Conservation (phyloP, 2,113 vertebrate species). For the Nettapus auritus region DNA sequence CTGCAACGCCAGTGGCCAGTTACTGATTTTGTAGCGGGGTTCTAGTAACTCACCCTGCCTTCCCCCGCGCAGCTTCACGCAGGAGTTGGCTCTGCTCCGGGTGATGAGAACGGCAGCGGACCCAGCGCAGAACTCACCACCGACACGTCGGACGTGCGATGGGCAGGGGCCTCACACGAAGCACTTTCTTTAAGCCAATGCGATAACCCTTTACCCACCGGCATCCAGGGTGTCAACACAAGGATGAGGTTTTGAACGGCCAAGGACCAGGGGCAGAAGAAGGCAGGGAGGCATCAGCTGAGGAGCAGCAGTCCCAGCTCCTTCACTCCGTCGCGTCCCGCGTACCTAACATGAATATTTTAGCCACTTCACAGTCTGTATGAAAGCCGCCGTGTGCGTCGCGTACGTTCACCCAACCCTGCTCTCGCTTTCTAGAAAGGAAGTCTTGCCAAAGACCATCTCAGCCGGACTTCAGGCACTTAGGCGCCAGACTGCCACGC, state of each 20-base stretch:
- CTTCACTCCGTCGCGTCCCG: fast-evolving
- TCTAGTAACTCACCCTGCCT: background rate
- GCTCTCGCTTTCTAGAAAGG: fast-evolving
- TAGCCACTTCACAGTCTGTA: background rate
- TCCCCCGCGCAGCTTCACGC: background rate
- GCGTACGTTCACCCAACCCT: fast-evolving
- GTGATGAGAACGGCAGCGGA: background rate
- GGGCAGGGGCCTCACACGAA: background rate
- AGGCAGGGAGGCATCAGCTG: background rate
- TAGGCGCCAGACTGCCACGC: fast-evolving
- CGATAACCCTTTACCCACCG: no score
- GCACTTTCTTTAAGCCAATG: no score
- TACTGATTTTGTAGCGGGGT: background rate
- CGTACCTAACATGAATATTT: background rate
- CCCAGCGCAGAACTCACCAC: background rate
- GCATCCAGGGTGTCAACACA: background rate
- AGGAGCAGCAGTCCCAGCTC: background rate
- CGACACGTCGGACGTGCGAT: background rate
- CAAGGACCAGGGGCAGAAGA: background rate
- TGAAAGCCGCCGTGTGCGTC: fast-evolving
- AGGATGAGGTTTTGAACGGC: background rate
- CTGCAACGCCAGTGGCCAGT: no score
- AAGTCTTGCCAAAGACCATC: background rate
- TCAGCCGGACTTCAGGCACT: fast-evolving
- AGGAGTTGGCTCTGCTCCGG: background rate